Base-by-base conservation (phyloP, 2,888 invertebrate genomes). In the Athrips mouffetella region DNA sequence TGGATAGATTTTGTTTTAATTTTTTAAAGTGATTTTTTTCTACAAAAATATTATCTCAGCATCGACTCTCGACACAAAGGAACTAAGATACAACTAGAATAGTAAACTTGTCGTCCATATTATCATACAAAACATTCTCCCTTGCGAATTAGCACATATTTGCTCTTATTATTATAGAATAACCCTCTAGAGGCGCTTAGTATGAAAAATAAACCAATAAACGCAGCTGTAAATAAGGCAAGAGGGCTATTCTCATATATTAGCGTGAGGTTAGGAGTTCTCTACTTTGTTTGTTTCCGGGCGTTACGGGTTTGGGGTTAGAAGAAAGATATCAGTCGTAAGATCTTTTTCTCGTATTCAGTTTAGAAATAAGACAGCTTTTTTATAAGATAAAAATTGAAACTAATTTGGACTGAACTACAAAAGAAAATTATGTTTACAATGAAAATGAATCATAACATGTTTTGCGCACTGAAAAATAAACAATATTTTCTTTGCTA, bases 171-270 rank as follows among this genome's bases (percentile, higher is more conserved):
- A 58, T 53, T 57, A 52, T 53, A 52, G 47, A 49, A 59, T 54
- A 53, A 55, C 58, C 53, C 51, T 47, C 51, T 51, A 50, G 51
- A 51, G 44, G 46, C 44, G 53, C 50, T 56, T 57, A 55, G 54
- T 58, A 57, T 60, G 58, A 60, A 60, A 57, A 62, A 62, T 60
- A 63, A 60, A 57, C 55, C 59, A 51, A 61, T 62, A 57, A 63
- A 59, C 54, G 51, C 13, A 20, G 50, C 49, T 51, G 58, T 65
- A 63, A 63, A 65, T 62, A 65, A 63, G 52, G 42, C 51, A 49
- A 37, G 57, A 47, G 49, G 51, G 55, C 56, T 57, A 61, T 61
- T 63, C 60, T 49, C 60, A 60, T 63, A 57, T 49, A 59, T 61
- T 57, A 57, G 49, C 39, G 44, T 52, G 52, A 48, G 59, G 59